Evolutionary conservation across 1,140 invertebrate genomes (phyloP).

Genomic region (Caenorhabditis remanei): DNA sequence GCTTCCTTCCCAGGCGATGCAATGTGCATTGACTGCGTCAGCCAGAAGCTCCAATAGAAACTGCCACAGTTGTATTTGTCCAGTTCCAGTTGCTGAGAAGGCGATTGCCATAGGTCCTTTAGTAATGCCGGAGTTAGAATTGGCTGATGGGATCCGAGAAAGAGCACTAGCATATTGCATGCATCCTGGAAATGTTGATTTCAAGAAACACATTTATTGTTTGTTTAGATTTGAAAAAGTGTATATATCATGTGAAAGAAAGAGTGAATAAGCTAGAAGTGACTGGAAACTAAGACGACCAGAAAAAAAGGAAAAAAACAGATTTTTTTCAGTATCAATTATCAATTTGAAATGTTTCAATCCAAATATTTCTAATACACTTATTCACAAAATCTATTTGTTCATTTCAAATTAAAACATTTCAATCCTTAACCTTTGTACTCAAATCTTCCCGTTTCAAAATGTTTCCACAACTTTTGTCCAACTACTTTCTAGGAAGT

Average conservation of each 20-base stretch:
- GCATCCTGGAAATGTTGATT: slow-evolving; percentile 59
- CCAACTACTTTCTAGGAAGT: neutral
- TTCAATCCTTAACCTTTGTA: too few species aligned
- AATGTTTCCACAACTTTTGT: neutral
- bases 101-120: slow-evolving; percentile 25
- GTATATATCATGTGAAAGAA: neutral
- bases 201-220: slow-evolving; percentile 22
- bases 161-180: slow-evolving; percentile 62
- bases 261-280: too few species aligned
- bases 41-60: slow-evolving; percentile 95
- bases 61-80: slow-evolving; percentile 98
- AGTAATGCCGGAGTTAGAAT: slow-evolving; percentile 36
- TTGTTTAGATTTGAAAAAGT: slow-evolving; percentile 20
- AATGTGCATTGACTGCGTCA: slow-evolving; percentile 86
- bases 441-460: neutral
- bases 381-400: too few species aligned
- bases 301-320: neutral
- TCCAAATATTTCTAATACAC: too few species aligned
- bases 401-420: too few species aligned
- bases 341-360: too few species aligned
- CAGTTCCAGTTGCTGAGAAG: slow-evolving; percentile 78
- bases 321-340: too few species aligned
- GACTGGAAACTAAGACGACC: neutral
- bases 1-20: slow-evolving; percentile 91
- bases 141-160: slow-evolving; percentile 48